phyloP scores from a whole-genome alignment of 2,888 invertebrate species.

The Adela reaumurella region DNA sequence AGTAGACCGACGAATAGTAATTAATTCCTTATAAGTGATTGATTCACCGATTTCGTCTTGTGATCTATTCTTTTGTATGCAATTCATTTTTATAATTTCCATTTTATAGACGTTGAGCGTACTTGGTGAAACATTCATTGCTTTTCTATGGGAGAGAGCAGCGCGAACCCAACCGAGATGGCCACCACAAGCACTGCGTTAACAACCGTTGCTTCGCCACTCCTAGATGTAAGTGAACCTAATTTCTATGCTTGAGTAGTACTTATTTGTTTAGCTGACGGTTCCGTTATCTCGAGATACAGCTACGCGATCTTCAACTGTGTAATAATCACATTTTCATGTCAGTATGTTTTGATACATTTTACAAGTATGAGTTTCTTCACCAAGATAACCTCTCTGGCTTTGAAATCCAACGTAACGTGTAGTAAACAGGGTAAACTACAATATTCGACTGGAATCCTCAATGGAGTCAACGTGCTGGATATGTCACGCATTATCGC shows the following conservation, averaged over 20 bases:
- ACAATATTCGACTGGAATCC: slow-evolving; percentile 48
- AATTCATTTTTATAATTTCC: no score
- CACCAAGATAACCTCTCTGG: slow-evolving; percentile 12
- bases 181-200: slow-evolving; percentile 45
- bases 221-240: slow-evolving; percentile 31
- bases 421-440: slow-evolving; percentile 9
- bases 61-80: no score
- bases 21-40: no score
- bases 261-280: not conserved
- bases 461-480: slow-evolving; percentile 68
- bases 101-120: no score
- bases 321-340: slow-evolving; percentile 13
- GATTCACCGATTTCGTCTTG: no score
- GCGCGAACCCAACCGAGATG: slow-evolving; percentile 27
- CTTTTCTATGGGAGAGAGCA: slow-evolving; percentile 43
- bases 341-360: not conserved
- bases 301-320: slow-evolving; percentile 13
- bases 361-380: not conserved
- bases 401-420: slow-evolving; percentile 10
- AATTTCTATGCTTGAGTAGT: slow-evolving; percentile 4
- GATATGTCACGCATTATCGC: slow-evolving; percentile 87
- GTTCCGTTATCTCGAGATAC: not conserved
- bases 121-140: no score
- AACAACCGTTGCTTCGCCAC: slow-evolving; percentile 29
- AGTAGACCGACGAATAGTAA: no score